These are phyloP conservation scores for Glyptemys insculpta DNA, from an alignment of 2,797 vertebrate species.

Conservation along the genomic window DNA sequence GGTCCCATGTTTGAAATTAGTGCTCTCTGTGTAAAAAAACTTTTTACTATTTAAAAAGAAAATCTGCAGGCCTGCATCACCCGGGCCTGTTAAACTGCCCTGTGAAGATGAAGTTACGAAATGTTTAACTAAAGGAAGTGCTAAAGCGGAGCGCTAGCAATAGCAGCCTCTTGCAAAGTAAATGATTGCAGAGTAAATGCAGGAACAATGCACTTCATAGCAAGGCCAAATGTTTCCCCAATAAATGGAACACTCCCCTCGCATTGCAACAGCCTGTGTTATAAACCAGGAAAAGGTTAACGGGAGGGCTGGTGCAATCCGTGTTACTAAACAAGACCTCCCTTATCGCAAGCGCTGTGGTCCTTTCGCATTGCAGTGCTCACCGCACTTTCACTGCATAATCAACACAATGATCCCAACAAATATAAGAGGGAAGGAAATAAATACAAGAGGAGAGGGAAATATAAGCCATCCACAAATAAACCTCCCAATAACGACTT, in stretches of 20 bases:
- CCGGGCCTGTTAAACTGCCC: background rate
- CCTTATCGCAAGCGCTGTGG: background rate
- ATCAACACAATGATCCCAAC: background rate
- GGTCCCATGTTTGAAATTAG: background rate
- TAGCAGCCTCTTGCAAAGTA: background rate
- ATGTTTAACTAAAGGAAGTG: background rate
- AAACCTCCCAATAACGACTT: slow-evolving; percentile 24
- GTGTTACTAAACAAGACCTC: slow-evolving; percentile 19
- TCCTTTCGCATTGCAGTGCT: background rate
- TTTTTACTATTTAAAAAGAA: background rate
- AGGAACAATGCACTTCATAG: background rate
- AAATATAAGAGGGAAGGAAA: background rate
- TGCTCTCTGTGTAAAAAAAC: background rate
- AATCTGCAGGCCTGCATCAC: background rate
- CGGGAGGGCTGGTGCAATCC: background rate
- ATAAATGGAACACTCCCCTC: background rate
- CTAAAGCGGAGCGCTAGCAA: background rate
- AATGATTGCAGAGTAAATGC: background rate
- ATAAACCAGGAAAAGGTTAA: background rate
- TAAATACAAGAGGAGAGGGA: slow-evolving; percentile 38
- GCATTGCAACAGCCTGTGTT: background rate
- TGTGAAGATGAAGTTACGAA: background rate
- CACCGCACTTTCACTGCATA: slow-evolving; percentile 23
- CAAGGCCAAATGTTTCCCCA: background rate
- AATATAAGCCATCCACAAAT: slow-evolving; percentile 43